Evolutionary conservation across 2,113 vertebrate species (phyloP), one percentile per base, ranked within the genome.

Genomic region (Crocuta crocuta): DNA sequence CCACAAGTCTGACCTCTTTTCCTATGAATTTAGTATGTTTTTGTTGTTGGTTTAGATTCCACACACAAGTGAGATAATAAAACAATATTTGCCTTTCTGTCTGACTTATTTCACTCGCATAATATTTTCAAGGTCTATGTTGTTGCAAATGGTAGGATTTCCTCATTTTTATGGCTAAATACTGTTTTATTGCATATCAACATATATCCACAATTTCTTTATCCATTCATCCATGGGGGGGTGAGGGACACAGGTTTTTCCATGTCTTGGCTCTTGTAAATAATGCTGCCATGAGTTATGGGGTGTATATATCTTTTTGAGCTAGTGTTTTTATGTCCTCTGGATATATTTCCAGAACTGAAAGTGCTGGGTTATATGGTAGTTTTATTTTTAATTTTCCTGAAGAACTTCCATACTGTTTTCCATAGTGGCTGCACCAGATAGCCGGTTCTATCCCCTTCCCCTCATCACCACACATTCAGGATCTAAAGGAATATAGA

Each of bases 361-460:
- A 21, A 26, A 28, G 28, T 35, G 43, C 43, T n/a, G 11, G 74
- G 31, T 39, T n/a, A n/a, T 9, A 79, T 0, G 7, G 10, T 35
- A 28, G 33, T 53, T 79, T 15, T 26, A 2, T 11, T 35, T 91
- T 68, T 91, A 21, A 68, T 76, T 31, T 68, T 21, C 50, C 0
- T 68, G 23, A 80, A 26, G 16, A 16, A 10, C 2, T 5, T 80
- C 24, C 16, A 1, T 7, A 6, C 24, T 80, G 89, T 31, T 50
- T 65, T 53, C 45, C 10, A 63, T 23, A 9, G 4, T 2, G 10
- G 61, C 61, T 66, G 21, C 35, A 28, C 2, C 23, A 1, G 15
- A 39, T 31, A 21, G 5, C 23, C 0, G 0, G 3, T 13, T 82
- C 7, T n/a, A 24, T 7, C 0, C 7, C 31, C 24, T n/a, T 53